These are phyloP conservation scores for Drosophila nigrodunni DNA, from an alignment of 1,140 invertebrate species.

Conservation along the genomic window DNA sequence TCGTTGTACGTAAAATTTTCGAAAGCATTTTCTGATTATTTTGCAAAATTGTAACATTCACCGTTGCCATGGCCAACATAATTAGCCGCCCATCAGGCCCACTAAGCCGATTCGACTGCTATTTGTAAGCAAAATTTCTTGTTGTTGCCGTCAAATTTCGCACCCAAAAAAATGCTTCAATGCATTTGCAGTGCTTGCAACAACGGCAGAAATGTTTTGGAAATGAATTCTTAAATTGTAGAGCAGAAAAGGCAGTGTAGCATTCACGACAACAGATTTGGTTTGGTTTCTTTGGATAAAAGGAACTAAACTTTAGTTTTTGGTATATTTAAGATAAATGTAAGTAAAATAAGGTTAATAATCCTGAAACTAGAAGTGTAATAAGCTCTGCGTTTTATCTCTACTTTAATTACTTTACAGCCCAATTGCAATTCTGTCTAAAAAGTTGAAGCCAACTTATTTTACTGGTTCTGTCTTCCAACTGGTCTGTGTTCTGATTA, in stretches of 20 bases:
- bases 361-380: too few species aligned
- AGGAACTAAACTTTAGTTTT: too few species aligned
- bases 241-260: too few species aligned
- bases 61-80: conserved; percentile 61
- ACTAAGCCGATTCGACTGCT: conserved; percentile 14
- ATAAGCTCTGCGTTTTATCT: too few species aligned
- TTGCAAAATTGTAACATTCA: conserved; percentile 77
- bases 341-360: too few species aligned
- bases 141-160: conserved; percentile 39
- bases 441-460: too few species aligned
- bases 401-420: too few species aligned
- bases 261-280: too few species aligned
- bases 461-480: conserved; percentile 89
- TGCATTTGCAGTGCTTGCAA: conserved; percentile 45
- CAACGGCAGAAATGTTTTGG: neutral
- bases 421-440: too few species aligned
- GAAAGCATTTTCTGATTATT: conserved; percentile 79
- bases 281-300: too few species aligned
- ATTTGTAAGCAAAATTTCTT: conserved; percentile 50
- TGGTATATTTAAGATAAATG: too few species aligned
- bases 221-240: too few species aligned
- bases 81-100: conserved; percentile 46
- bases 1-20: conserved; percentile 67
- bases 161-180: conserved; percentile 38
- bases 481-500: conserved; percentile 89